Base-by-base conservation (phyloP, 2,888 invertebrate genomes). In the Drosophila affinis region DNA sequence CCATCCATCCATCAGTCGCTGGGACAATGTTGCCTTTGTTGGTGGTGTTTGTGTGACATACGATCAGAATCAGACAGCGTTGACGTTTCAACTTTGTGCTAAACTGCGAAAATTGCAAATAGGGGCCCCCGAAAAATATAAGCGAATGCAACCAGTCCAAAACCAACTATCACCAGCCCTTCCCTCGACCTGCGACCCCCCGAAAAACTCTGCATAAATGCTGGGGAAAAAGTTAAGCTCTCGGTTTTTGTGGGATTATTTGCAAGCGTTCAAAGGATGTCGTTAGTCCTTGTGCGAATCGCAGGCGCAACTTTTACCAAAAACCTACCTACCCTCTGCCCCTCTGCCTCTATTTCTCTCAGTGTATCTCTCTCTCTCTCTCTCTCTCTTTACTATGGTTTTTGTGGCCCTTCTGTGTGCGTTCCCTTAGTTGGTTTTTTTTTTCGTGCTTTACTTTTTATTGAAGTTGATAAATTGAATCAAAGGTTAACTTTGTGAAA, bases 31-130 rank as follows among this genome's bases (percentile, higher is more conserved):
- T 84, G 79, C 74, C 76, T 77, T 83, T 82, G 71, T 72, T 67
- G 67, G 58, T 54, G 63, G 77, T 53, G 62, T 18, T 34, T 52
- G 52, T 58, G 68, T 62, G 75, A 52, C 56, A 62, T 58, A 72
- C 75, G 83, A 87, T 83, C 82, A 75, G 69, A 64, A 73, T 73
- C 74, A 65, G 79, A 79, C 81, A 78, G 57, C 79, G 81, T 86
- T 86, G 87, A 85, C 88, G 82, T 78, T 85, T 78, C 70, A 87
- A 85, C 86, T 87, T 85, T 85, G 60, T 70, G 78, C 80, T 76
- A 73, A 85, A 76, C 81, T 81, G 71, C 63, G 70, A 76, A 68
- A 84, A 79, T 74, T 75, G 79, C 67, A 57, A 54, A 72, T 71
- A 77, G 76, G 74, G 58, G 58, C 57, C 14, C 39, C 73, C 54